Percentiles rank a stretch among this genome's conserved stretches.
phyloP scores from a whole-genome alignment of 2,797 vertebrate species.

The Mus spretus region DNA sequence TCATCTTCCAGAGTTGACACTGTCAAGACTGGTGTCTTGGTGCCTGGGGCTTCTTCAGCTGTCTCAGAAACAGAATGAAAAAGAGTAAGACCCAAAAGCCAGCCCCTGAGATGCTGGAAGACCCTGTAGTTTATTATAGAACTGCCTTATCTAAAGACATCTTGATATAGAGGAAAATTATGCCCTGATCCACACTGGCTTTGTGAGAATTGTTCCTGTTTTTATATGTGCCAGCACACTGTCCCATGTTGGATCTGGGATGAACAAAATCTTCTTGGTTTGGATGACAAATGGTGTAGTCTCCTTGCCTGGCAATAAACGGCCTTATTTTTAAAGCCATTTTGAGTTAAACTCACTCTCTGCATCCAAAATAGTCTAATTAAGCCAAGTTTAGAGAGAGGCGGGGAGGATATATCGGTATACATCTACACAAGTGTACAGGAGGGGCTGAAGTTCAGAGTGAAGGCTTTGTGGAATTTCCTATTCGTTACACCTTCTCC shows the following conservation, averaged over 20 bases:
- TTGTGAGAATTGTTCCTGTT: neutral
- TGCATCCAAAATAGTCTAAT: slow-evolving; percentile 44
- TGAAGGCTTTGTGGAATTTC: neutral
- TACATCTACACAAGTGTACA: neutral
- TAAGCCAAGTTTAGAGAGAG: neutral
- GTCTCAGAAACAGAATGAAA: neutral
- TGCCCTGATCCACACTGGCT: neutral
- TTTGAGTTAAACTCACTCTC: slow-evolving; percentile 48
- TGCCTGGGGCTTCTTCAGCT: neutral
- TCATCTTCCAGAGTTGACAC: slow-evolving; percentile 14
- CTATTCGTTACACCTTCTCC: neutral
- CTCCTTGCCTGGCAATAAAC: slow-evolving; percentile 27
- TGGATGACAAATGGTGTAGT: slow-evolving; percentile 51
- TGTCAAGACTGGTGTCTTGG: neutral
- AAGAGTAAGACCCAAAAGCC: neutral
- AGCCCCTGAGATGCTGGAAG: neutral
- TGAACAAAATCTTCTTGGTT: slow-evolving; percentile 28
- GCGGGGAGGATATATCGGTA: neutral
- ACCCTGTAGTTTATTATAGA: neutral
- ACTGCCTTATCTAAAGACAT: neutral
- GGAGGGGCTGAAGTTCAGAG: neutral
- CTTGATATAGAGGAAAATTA: neutral
- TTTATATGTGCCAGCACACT: neutral
- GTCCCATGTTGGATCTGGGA: neutral
- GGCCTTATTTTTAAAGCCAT: slow-evolving; percentile 37